These are phyloP conservation scores for Nanorana parkeri DNA, from an alignment of 2,113 vertebrate genomes.

Conservation along the genomic window DNA sequence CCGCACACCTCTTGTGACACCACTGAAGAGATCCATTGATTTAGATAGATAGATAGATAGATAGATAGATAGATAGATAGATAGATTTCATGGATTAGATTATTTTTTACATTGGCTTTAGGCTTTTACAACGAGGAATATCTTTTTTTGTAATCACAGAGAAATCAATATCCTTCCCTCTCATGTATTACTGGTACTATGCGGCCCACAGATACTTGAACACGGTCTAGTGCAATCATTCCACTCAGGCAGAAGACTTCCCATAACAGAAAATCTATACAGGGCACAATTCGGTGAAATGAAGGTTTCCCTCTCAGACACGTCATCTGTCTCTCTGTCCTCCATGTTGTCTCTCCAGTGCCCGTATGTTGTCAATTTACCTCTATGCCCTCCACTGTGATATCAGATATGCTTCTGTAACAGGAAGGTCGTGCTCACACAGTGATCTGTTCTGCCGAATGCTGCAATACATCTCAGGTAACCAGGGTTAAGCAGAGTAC, in stretches of 20 bases:
- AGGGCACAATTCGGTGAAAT: not conserved
- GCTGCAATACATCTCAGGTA: not conserved
- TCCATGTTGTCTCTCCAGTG: conserved; percentile 6
- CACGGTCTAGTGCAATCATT: too few relatives aligned
- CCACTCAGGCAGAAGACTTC: not conserved
- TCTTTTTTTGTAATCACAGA: too few relatives aligned
- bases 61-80: too few relatives aligned
- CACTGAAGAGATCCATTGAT: too few relatives aligned
- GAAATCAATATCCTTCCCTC: too few relatives aligned
- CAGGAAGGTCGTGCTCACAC: not conserved
- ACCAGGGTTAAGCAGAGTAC: conserved; percentile 7
- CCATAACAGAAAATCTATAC: not conserved
- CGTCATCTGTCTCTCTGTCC: not conserved
- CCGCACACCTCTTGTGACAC: too few relatives aligned
- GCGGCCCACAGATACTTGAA: too few relatives aligned
- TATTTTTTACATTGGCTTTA: too few relatives aligned
- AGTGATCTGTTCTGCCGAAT: not conserved
- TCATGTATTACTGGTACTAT: too few relatives aligned
- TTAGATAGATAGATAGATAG: too few relatives aligned
- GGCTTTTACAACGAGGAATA: too few relatives aligned
- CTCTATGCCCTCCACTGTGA: not conserved
- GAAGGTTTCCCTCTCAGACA: not conserved
- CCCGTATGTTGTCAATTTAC: conserved; percentile 46
- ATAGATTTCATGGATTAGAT: too few relatives aligned
- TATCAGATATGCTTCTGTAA: not conserved